Percentiles rank a stretch among this genome's conserved stretches.
Evolutionary conservation across 92 coral and sea anemone genomes (phyloP).

Genomic region (Epizoanthus illoricatus): DNA sequence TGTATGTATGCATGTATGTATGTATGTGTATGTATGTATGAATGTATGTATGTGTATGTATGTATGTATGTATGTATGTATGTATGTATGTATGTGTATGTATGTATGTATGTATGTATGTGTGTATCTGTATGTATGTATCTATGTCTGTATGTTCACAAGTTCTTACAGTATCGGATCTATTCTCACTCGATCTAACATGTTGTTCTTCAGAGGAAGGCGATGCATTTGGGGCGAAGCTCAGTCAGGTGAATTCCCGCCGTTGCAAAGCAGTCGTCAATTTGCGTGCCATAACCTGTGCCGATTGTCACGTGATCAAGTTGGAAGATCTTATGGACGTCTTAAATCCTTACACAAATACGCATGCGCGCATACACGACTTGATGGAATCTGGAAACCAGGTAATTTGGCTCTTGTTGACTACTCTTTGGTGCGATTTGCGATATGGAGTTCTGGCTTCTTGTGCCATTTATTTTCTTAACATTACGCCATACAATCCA

Average conservation of each 20-base stretch:
- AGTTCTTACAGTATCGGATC: no score
- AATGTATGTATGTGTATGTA: background rate
- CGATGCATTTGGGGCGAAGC: slow-evolving; percentile 86
- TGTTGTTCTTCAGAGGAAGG: slow-evolving; percentile 74
- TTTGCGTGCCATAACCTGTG: slow-evolving; percentile 83
- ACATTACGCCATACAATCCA: no score
- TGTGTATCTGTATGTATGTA: background rate
- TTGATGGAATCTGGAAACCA: slow-evolving; percentile 72
- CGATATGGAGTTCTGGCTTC: background rate
- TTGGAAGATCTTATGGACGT: slow-evolving; percentile 78
- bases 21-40: background rate
- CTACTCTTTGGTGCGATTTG: background rate
- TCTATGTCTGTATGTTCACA: no score
- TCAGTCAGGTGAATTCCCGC: slow-evolving; percentile 58
- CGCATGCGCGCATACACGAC: slow-evolving; percentile 54
- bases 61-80: background rate
- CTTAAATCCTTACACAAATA: slow-evolving; percentile 59
- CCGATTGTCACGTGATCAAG: slow-evolving; percentile 90
- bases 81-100: background rate
- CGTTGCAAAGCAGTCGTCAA: slow-evolving; percentile 69
- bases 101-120: background rate
- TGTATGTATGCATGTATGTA: background rate
- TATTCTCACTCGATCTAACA: no score
- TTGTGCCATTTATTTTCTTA: background rate
- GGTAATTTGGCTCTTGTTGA: slow-evolving; percentile 25